Percentiles rank a stretch among this genome's conserved stretches.
Conservation (phyloP, 2,797 vertebrate species). For the Odontamblyopus lacepedii region DNA sequence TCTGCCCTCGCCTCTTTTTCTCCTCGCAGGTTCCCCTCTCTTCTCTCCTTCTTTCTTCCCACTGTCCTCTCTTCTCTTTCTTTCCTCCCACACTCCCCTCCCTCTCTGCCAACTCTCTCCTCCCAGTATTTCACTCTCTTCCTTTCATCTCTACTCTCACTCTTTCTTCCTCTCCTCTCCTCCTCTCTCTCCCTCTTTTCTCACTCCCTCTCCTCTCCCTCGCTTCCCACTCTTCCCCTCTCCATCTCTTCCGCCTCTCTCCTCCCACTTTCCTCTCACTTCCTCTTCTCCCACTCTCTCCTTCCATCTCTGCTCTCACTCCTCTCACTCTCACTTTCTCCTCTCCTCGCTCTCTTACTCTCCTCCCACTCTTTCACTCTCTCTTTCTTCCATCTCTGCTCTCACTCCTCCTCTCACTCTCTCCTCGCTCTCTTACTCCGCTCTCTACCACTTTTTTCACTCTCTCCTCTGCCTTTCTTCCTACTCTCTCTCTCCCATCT, state of each 20-base stretch:
- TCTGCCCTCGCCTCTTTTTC: neutral
- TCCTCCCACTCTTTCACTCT: slow-evolving; percentile 19
- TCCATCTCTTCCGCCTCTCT: neutral
- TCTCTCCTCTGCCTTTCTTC: too few species aligned
- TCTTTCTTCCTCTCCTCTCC: too few species aligned
- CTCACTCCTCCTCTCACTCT: neutral
- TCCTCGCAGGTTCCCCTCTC: neutral
- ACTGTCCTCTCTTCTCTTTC: neutral
- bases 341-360: neutral
- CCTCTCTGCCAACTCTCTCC: too few species aligned
- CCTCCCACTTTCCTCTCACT: slow-evolving; percentile 46
- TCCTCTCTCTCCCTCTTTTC: too few species aligned
- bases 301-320: slow-evolving; percentile 58
- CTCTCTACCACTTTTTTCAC: slow-evolving; percentile 25
- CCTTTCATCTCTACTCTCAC: too few species aligned
- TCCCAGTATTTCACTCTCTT: too few species aligned
- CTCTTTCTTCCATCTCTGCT: slow-evolving; percentile 67
- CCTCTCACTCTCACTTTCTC: neutral
- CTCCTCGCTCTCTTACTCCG: too few species aligned
- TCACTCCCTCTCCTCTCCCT: neutral
- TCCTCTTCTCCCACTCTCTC: slow-evolving; percentile 67
- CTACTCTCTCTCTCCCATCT: too few species aligned
- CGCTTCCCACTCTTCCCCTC: too few species aligned
- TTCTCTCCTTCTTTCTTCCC: neutral
- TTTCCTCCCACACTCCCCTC: too few species aligned